Conservation (phyloP, 2,113 vertebrate genomes). For the Ictalurus furcatus region DNA sequence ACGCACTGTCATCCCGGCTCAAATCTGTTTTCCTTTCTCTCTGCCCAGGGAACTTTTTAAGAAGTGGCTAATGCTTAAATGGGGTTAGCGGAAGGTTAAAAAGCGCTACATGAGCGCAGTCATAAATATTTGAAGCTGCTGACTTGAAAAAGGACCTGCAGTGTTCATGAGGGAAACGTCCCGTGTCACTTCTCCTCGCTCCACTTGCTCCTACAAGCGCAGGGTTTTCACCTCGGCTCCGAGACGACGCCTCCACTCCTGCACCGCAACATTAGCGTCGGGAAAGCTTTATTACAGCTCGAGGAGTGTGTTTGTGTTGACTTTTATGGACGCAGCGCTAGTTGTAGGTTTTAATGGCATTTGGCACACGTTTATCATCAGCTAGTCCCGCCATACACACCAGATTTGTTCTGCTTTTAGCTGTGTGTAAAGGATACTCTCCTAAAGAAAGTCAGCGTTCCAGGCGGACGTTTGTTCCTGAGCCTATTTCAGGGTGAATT, state of each 20-base stretch:
- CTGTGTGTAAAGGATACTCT: constrained; percentile 14
- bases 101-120: constrained; percentile 63
- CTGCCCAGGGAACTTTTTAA: constrained; percentile 65
- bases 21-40: constrained; percentile 54
- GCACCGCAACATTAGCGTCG: background rate
- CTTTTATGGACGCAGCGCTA: background rate
- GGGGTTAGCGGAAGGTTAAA: constrained; percentile 76
- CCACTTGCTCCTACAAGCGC: constrained; percentile 44
- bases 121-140: constrained; percentile 76
- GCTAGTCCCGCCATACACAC: background rate
- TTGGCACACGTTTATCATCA: background rate
- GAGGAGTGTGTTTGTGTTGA: background rate
- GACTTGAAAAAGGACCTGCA: constrained; percentile 56
- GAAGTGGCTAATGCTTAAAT: constrained; percentile 68
- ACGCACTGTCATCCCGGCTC: constrained; percentile 55
- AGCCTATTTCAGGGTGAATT: constrained; percentile 52
- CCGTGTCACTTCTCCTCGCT: constrained; percentile 43
- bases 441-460: constrained; percentile 36
- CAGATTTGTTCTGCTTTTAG: constrained; percentile 17
- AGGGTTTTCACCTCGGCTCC: constrained; percentile 37
- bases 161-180: constrained; percentile 50
- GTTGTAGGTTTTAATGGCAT: background rate
- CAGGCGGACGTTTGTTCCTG: constrained; percentile 31
- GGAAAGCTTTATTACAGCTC: background rate
- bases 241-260: constrained; percentile 8